phyloP scores from a whole-genome alignment of 2,797 vertebrate genomes.

The Antrozous pallidus region DNA sequence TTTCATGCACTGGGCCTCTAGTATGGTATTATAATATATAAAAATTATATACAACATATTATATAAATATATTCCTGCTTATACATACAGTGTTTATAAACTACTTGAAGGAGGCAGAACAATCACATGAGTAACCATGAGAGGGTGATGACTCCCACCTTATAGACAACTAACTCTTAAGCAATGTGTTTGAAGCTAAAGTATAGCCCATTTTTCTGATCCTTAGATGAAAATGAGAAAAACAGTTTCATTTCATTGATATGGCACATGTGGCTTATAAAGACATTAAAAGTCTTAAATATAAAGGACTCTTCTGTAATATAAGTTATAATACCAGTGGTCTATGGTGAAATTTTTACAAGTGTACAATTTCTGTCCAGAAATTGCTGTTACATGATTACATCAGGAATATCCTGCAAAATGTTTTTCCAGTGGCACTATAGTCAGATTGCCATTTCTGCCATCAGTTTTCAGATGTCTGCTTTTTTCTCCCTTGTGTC shows the following conservation, averaged over 20 bases:
- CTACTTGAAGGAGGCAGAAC: neutral
- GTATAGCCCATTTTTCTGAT: neutral
- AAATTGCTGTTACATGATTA: neutral
- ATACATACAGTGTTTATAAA: neutral
- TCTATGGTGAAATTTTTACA: neutral
- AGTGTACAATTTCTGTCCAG: neutral
- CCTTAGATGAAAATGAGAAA: neutral
- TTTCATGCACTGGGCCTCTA: too few species aligned
- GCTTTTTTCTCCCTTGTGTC: constrained; percentile 11
- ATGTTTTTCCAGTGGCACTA: neutral
- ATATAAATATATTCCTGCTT: neutral
- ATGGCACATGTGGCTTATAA: neutral
- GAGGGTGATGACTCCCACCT: neutral
- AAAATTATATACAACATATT: too few species aligned
- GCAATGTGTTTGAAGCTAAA: neutral
- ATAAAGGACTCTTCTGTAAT: neutral
- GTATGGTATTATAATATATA: too few species aligned
- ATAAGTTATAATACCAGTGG: neutral
- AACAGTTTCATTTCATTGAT: neutral
- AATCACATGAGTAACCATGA: neutral
- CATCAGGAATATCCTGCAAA: neutral
- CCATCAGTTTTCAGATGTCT: neutral
- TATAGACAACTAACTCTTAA: neutral
- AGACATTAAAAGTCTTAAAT: neutral
- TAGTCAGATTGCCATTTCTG: neutral